A percentile compares a stretch with the other conserved stretches of the same genome.
Evolutionary conservation across 2,797 vertebrate species (phyloP).

Genomic region (Hoplostethus mediterraneus): DNA sequence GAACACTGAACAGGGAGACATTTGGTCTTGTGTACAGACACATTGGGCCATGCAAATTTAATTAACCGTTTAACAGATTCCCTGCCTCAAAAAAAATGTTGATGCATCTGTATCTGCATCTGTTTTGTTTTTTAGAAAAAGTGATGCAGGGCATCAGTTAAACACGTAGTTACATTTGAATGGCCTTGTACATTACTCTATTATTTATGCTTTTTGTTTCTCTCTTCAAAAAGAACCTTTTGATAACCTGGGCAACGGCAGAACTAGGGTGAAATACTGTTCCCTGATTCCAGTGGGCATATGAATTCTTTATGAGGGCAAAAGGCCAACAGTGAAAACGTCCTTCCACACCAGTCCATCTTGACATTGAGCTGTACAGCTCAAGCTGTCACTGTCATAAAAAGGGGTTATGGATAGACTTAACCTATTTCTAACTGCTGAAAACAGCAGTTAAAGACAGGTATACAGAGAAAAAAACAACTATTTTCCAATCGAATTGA

Average conservation of each 20-base stretch:
- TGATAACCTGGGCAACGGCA: not conserved
- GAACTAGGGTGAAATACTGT: constrained; percentile 59
- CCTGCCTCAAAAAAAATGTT: too few species aligned
- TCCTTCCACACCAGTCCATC: constrained; percentile 37
- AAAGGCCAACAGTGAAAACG: constrained; percentile 65
- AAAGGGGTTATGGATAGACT: constrained; percentile 26
- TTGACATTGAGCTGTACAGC: constrained; percentile 50
- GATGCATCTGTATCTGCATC: too few species aligned
- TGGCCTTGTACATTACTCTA: not conserved
- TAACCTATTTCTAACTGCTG: constrained; percentile 8
- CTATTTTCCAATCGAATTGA: not conserved
- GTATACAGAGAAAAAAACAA: not conserved
- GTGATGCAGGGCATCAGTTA: too few species aligned
- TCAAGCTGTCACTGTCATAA: constrained; percentile 38
- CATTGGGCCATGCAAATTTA: not conserved
- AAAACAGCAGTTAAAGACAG: constrained; percentile 11
- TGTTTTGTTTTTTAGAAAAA: too few species aligned
- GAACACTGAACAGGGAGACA: constrained; percentile 23
- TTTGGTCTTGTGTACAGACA: constrained; percentile 22
- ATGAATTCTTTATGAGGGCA: constrained; percentile 77
- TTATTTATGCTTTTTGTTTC: constrained; percentile 39
- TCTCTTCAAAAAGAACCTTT: constrained; percentile 39
- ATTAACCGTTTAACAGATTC: too few species aligned
- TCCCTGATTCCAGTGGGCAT: constrained; percentile 52
- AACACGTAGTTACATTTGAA: too few species aligned